phyloP scores from a whole-genome alignment of 2,797 vertebrate genomes.

The Melanogrammus aeglefinus region DNA sequence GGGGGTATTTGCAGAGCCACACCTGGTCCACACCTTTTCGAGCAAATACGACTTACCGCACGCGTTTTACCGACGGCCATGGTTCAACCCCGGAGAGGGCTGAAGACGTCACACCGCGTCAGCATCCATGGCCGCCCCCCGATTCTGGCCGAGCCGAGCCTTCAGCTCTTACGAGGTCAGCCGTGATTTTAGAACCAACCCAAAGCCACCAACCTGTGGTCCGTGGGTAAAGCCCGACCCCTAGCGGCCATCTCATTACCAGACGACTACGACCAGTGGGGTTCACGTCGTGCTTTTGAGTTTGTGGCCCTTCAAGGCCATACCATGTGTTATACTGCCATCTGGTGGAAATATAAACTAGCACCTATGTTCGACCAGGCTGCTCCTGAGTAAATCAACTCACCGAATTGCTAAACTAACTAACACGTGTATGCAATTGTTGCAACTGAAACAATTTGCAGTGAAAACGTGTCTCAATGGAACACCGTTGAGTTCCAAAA shows the following conservation, averaged over 20 bases:
- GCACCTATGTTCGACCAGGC: too few species aligned
- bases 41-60: not conserved
- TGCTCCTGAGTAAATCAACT: too few species aligned
- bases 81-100: not conserved
- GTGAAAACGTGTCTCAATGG: not conserved
- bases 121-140: not conserved
- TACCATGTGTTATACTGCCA: slow-evolving; percentile 58
- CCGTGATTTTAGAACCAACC: not conserved
- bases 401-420: too few species aligned
- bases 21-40: slow-evolving; percentile 1
- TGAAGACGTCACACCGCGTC: not conserved
- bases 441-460: not conserved
- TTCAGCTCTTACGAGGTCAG: too few species aligned
- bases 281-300: not conserved
- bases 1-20: not conserved
- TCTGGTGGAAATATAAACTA: slow-evolving; percentile 52
- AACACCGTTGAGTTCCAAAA: not conserved
- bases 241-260: slow-evolving; percentile 27
- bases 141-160: not conserved
- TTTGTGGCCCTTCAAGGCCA: not conserved
- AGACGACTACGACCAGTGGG: not conserved
- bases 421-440: not conserved
- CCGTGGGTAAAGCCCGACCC: slow-evolving; percentile 36
- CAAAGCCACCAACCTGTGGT: not conserved
- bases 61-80: not conserved